These are phyloP conservation scores for Pseudomugil tenellus DNA, from an alignment of 2,797 vertebrate genomes.

Conservation along the genomic window DNA sequence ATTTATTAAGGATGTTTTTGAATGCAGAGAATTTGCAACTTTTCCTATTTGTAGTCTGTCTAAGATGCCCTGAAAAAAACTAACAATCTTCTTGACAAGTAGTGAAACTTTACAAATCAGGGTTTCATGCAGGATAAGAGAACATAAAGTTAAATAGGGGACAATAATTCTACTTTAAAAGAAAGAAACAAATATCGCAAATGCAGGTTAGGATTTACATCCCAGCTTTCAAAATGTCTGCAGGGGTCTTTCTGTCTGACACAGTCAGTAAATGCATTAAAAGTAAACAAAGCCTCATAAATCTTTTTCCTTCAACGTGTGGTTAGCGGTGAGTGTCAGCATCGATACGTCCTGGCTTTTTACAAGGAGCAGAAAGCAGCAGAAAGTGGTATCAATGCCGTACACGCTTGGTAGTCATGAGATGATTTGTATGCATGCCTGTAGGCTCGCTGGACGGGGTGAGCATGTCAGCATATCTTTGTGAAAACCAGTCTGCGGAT, in stretches of 20 bases:
- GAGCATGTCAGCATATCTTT: constrained; percentile 69
- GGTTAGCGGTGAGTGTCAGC: constrained; percentile 57
- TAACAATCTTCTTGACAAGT: constrained; percentile 10
- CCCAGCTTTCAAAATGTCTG: constrained; percentile 44
- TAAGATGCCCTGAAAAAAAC: constrained; percentile 19
- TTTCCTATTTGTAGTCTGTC: constrained; percentile 18
- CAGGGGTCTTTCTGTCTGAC: constrained; percentile 6
- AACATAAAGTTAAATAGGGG: constrained; percentile 33
- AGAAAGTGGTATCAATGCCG: constrained; percentile 57
- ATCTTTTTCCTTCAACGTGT: constrained; percentile 61
- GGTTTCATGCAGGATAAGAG: constrained; percentile 27
- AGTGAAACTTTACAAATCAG: constrained; percentile 27
- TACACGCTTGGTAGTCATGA: constrained; percentile 77
- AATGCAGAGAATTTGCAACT: constrained; percentile 9
- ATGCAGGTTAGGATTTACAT: constrained; percentile 40
- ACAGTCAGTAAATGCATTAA: constrained; percentile 43
- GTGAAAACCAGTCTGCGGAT: constrained; percentile 56
- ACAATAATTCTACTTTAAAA: constrained; percentile 22
- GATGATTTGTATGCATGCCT: constrained; percentile 76
- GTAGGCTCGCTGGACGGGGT: constrained; percentile 63
- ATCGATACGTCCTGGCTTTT: constrained; percentile 43
- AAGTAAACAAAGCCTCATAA: constrained; percentile 48
- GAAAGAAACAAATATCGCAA: constrained; percentile 11
- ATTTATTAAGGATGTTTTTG: too few relatives aligned
- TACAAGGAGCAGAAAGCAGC: constrained; percentile 53